Evolutionary conservation across 2,797 vertebrate species (phyloP).

Genomic region (Typhlichthys subterraneus): DNA sequence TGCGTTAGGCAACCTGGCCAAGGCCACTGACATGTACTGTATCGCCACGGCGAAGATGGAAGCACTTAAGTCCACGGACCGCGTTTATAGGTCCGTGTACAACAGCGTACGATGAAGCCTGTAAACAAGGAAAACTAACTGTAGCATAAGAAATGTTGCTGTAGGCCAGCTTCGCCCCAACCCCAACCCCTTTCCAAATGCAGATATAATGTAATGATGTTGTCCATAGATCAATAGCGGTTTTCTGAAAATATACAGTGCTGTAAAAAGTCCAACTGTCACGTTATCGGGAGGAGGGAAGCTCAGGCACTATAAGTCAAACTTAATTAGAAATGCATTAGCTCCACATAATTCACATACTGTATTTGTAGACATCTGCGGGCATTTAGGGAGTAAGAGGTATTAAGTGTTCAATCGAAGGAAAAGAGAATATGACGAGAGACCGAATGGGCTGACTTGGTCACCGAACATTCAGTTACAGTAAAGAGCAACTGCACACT

Average conservation of each 20-base stretch:
- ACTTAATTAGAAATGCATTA: neutral
- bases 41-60: slow-evolving; percentile 46
- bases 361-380: too few relatives aligned
- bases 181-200: too few relatives aligned
- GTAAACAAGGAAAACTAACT: too few relatives aligned
- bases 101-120: neutral
- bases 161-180: too few relatives aligned
- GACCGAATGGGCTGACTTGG: too few relatives aligned
- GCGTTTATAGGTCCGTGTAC: slow-evolving; percentile 25
- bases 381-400: too few relatives aligned
- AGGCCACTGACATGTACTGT: slow-evolving; percentile 59
- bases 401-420: too few relatives aligned
- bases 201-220: neutral
- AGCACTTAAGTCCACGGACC: slow-evolving; percentile 54
- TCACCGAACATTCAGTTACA: too few relatives aligned
- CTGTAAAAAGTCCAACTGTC: too few relatives aligned
- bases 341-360: slow-evolving; percentile 8
- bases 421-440: too few relatives aligned
- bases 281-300: neutral
- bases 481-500: too few relatives aligned
- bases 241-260: neutral
- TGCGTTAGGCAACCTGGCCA: slow-evolving; percentile 19
- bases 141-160: too few relatives aligned
- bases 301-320: slow-evolving; percentile 3
- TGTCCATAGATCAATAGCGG: neutral